Conservation (phyloP, 2,888 invertebrate genomes). For the Leptinotarsa rubiginosa region DNA sequence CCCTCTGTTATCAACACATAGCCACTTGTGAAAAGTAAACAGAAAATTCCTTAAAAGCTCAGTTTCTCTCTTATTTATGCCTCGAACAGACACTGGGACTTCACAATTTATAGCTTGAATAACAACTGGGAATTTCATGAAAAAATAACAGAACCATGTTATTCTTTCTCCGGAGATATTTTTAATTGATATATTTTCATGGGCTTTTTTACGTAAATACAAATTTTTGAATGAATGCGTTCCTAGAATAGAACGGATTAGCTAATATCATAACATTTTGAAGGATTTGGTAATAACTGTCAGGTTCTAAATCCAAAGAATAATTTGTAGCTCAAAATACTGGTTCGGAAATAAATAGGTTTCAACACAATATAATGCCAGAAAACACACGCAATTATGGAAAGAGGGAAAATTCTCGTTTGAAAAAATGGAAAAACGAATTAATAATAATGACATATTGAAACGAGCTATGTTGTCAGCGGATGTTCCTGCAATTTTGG, state of each 20-base stretch:
- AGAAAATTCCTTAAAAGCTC: conserved; percentile 47
- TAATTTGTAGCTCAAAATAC: too few relatives aligned
- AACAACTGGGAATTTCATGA: conserved; percentile 20
- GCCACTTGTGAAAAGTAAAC: conserved; percentile 54
- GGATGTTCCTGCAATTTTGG: too few relatives aligned
- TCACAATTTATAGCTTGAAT: conserved; percentile 24
- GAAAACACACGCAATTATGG: too few relatives aligned
- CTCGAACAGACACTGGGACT: conserved; percentile 23
- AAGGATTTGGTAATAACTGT: not conserved
- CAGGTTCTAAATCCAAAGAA: not conserved
- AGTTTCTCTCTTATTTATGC: conserved; percentile 33
- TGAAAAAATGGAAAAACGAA: too few relatives aligned
- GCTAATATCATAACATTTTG: not conserved
- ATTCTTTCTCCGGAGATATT: not conserved
- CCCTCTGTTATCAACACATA: conserved; percentile 48
- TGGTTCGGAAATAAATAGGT: too few relatives aligned
- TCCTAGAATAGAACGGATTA: not conserved
- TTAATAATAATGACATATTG: too few relatives aligned
- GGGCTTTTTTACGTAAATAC: not conserved
- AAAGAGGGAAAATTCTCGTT: too few relatives aligned
- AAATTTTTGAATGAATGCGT: not conserved
- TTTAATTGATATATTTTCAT: conserved; percentile 8
- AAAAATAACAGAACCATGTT: conserved; percentile 9
- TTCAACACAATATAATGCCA: too few relatives aligned
- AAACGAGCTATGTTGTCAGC: too few relatives aligned